Base-by-base conservation (phyloP, 37 sponge, comb jelly and placozoan species). In the Eunapius fragilis region DNA sequence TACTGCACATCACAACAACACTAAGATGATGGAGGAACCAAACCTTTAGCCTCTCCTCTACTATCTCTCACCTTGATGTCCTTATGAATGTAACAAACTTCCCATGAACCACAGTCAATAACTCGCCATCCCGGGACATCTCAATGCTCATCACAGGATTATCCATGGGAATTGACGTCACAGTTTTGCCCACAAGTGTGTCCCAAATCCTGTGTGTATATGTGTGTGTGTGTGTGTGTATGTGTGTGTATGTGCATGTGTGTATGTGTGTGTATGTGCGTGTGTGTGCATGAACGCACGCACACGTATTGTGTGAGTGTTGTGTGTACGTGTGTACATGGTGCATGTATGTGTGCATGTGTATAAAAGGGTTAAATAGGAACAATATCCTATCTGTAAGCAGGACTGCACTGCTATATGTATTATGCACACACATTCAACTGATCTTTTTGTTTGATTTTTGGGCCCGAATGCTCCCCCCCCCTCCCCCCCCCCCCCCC, bases 61-160 rank as follows among this genome's bases (percentile, higher is more conserved):
- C 11, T 11, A 6, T 2, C 68, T n/a, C 71, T 32, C 79, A 95
- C 96, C 82, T 90, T 11, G 79, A 36, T 28, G 89, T 72, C 77
- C 93, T 75, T 22, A 91, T 23, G 25, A 95, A 69, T 31, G 79
- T 88, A 58, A 95, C 93, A 41, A 22, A 67, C 25, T 85, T 77
- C 10, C 87, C 91, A 78, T 93, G 86, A 12, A 89, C 76, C 13
- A 91, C 94, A 41, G 88, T 85, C 67, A 95, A 19, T 19, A 80
- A 4, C 26, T 83, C 47, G 17, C 77, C 34, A 67, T 90, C 89
- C 30, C 82, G 41, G 22, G 91, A 89, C 37, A 93, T 71, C 25
- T 95, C 96, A 27, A 95, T 45, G 69, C 94, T 95, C 38, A 86
- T 87, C 31, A 90, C 88, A 5, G 88, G 76, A 11, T 68, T 41